These are phyloP conservation scores for Galerucella nymphaeae DNA, from an alignment of 2,888 invertebrate species.

Conservation along the genomic window DNA sequence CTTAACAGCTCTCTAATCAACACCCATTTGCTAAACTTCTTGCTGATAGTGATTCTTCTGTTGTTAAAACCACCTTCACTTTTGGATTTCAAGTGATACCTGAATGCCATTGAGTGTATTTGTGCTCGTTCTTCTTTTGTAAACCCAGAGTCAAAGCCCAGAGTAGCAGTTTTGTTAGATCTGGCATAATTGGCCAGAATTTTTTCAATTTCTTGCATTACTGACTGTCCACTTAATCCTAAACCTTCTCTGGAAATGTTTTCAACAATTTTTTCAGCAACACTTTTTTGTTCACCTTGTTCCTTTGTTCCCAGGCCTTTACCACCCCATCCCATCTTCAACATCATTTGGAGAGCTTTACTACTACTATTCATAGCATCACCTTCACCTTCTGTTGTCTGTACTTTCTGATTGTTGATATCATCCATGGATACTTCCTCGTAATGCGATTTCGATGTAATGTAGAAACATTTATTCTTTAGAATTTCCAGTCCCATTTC, in stretches of 20 bases:
- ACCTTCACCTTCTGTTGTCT: conserved; percentile 20
- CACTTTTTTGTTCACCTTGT: conserved; percentile 53
- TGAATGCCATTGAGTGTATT: conserved; percentile 53
- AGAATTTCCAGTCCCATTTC: conserved; percentile 50
- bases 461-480: conserved; percentile 51
- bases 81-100: conserved; percentile 52
- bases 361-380: conserved; percentile 46
- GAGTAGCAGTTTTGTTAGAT: conserved; percentile 50
- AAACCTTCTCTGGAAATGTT: conserved; percentile 53
- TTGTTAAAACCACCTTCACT: conserved; percentile 53
- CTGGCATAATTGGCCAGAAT: conserved; percentile 51
- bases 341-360: conserved; percentile 54
- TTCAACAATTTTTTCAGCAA: conserved; percentile 51
- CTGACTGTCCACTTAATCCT: conserved; percentile 48
- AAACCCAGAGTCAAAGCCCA: conserved; percentile 54
- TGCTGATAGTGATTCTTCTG: conserved; percentile 53
- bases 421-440: conserved; percentile 51
- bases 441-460: conserved; percentile 50
- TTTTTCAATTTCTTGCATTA: conserved; percentile 51
- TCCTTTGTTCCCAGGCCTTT: conserved; percentile 54
- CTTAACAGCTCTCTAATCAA: conserved; percentile 51
- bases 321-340: conserved; percentile 57
- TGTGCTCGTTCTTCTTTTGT: conserved; percentile 53
- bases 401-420: conserved; percentile 34
- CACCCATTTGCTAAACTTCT: conserved; percentile 51